Percentiles rank a stretch among this genome's conserved stretches.
phyloP scores from a whole-genome alignment of 2,113 vertebrate genomes.

The Neolamprologus falcicula region DNA sequence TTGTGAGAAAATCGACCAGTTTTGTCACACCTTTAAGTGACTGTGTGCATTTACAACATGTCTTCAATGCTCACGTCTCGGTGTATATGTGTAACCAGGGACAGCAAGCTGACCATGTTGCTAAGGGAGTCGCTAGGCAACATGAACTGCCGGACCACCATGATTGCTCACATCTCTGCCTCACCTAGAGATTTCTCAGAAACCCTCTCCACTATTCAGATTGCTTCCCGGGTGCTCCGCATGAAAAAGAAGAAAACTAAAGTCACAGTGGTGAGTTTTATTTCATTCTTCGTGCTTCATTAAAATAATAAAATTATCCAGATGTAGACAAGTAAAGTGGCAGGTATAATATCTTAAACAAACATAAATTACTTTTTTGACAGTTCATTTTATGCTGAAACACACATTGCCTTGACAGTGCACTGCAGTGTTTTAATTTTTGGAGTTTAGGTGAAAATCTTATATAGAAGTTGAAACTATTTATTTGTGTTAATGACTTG shows the following conservation, averaged over 20 bases:
- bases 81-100: slow-evolving; percentile 75
- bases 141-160: slow-evolving; percentile 98
- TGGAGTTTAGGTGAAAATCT: background rate
- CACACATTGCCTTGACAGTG: background rate
- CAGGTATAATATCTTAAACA: background rate
- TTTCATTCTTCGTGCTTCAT: background rate
- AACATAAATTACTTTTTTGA: background rate
- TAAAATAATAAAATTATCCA: background rate
- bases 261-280: slow-evolving; percentile 76
- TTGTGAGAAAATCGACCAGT: background rate
- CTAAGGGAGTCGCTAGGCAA: slow-evolving; percentile 97
- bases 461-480: background rate
- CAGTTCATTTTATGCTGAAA: background rate
- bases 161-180: slow-evolving; percentile 97
- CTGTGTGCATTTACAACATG: background rate
- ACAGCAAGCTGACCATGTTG: slow-evolving; percentile 99
- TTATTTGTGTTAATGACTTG: background rate
- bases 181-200: slow-evolving; percentile 86
- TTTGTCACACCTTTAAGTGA: background rate
- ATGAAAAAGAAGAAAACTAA: slow-evolving; percentile 99
- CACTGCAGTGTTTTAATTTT: background rate
- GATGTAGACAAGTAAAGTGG: background rate
- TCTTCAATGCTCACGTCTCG: slow-evolving; percentile 13
- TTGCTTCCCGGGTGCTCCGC: slow-evolving; percentile 89
- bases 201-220: slow-evolving; percentile 94